Conservation (phyloP, 2,113 vertebrate genomes). For the Rhinoderma darwinii region DNA sequence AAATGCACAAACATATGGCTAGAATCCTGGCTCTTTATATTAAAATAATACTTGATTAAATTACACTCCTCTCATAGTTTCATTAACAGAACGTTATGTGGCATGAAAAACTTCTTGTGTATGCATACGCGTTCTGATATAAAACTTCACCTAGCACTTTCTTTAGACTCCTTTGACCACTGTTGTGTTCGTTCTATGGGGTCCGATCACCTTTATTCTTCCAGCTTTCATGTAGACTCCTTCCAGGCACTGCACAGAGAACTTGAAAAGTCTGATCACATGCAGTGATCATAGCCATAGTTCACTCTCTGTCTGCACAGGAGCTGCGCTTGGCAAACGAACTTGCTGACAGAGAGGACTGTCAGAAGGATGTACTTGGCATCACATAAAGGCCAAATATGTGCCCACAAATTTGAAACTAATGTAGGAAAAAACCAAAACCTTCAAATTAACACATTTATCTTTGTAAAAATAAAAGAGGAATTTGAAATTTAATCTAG, state of each 20-base stretch:
- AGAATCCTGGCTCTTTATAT: not conserved
- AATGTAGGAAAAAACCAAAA: conserved; percentile 12
- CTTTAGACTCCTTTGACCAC: conserved; percentile 29
- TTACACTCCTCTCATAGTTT: not conserved
- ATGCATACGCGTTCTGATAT: not conserved
- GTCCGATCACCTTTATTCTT: conserved; percentile 50
- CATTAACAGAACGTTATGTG: not conserved
- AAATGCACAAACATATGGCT: not conserved
- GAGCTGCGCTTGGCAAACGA: conserved; percentile 49
- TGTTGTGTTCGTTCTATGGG: conserved; percentile 33
- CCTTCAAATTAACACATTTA: conserved; percentile 40
- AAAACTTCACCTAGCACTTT: conserved; percentile 31
- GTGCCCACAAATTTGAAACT: conserved; percentile 5
- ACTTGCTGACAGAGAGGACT: conserved; percentile 55
- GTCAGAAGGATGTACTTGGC: conserved; percentile 57
- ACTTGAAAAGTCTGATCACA: conserved; percentile 49
- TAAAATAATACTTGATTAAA: not conserved
- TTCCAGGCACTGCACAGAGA: conserved; percentile 53
- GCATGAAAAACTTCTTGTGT: not conserved
- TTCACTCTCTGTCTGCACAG: conserved; percentile 45
- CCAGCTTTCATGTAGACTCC: conserved; percentile 44
- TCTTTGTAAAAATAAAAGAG: not conserved
- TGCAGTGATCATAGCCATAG: conserved; percentile 51
- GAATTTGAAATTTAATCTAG: not conserved
- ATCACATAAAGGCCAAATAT: conserved; percentile 50